Evolutionary conservation across 2,797 vertebrate genomes (phyloP), one percentile per base, ranked within the genome.

Genomic region (Mus caroli): DNA sequence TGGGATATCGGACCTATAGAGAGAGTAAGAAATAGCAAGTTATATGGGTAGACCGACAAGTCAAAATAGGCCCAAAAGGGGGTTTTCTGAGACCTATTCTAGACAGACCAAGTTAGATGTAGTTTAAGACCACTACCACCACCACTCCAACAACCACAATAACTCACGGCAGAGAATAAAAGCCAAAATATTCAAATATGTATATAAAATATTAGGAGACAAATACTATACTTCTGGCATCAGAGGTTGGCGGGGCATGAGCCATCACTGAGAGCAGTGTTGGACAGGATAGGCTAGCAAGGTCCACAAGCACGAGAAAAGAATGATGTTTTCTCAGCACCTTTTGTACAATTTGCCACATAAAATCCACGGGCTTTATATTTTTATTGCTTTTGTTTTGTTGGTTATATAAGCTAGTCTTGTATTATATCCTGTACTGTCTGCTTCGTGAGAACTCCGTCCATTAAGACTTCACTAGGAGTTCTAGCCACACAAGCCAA

Each of bases 11-110:
- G 43, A 94, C 31, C 11, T 92, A 56, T 15, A 79, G 34, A 15
- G 5, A 92, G 78, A 86, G n/a, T 92, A 78, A 94, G 77, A 96
- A 88, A 88, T 37, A 60, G 14, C 87, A 40, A 92, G 24, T 75
- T 37, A 19, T 56, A 83, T 52, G 82, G 83, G 94, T 14, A 93
- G 75, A 67, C 0, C 31, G 31, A 58, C 85, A n/a, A 79, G 28
- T 79, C 93, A 73, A 89, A 90, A 86, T 10, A 87, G 52, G 6
- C 77, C 46, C n/a, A 1, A 37, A 37, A 37, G 19, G 7, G 1
- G 1, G 34, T 75, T 96, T 96, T 92, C n/a, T 19, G 64, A 90
- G 88, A 24, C 15, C 58, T 43, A 10, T 9, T 67, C 26, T 69
- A 77, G 56, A 95, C 40, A 83, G 24, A 56, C 67, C 17, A 94